phyloP scores from a whole-genome alignment of 2,888 invertebrate genomes.

The Lasioglossum vierecki region DNA sequence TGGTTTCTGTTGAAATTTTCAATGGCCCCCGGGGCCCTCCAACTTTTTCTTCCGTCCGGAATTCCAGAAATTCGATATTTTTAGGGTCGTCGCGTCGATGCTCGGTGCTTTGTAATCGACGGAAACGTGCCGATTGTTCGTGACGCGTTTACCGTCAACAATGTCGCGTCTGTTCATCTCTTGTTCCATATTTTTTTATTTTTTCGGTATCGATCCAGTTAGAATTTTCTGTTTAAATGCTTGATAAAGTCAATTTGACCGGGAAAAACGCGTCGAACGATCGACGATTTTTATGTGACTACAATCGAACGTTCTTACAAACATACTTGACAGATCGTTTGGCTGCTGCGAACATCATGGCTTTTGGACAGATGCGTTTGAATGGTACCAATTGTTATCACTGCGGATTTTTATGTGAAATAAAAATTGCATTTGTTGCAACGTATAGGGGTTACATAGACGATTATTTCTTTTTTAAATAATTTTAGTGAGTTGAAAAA shows the following conservation, averaged over 20 bases:
- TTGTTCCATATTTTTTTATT: background rate
- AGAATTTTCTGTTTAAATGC: background rate
- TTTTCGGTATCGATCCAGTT: background rate
- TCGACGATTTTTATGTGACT: background rate
- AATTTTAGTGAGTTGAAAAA: background rate
- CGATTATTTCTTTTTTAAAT: background rate
- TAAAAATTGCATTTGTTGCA: background rate
- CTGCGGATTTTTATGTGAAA: background rate
- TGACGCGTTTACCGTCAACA: conserved; percentile 6
- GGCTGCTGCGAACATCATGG: background rate
- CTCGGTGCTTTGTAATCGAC: conserved; percentile 7
- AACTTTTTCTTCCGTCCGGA: background rate
- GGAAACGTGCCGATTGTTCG: background rate
- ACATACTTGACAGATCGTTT: background rate
- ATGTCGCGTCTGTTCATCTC: background rate
- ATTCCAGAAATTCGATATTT: conserved; percentile 13
- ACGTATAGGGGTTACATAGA: background rate
- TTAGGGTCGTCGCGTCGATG: background rate
- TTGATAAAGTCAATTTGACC: background rate
- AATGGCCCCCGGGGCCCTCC: background rate
- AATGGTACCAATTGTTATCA: background rate
- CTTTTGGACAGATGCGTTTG: background rate
- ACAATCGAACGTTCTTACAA: background rate
- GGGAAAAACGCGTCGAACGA: background rate
- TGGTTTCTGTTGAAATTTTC: conserved; percentile 11